These are phyloP conservation scores for Drosophila guanche DNA, from an alignment of 1,140 invertebrate genomes.

Conservation along the genomic window DNA sequence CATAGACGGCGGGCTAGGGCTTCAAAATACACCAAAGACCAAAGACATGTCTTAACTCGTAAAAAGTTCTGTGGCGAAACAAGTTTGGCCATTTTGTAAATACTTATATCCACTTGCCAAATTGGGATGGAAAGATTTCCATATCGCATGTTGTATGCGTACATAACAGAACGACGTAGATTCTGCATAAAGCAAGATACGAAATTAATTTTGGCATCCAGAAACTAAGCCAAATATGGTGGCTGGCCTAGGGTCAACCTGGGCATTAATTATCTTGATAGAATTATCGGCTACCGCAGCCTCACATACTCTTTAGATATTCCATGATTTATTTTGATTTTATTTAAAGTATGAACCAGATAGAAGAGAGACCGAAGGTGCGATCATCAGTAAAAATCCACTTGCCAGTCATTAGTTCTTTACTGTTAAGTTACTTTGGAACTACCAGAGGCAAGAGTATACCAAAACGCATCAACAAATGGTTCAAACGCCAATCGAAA, in stretches of 20 bases:
- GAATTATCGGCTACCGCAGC: too few relatives aligned
- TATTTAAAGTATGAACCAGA: too few relatives aligned
- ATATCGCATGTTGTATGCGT: background rate
- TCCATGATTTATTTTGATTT: too few relatives aligned
- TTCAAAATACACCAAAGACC: background rate
- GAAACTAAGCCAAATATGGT: background rate
- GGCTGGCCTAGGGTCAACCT: background rate
- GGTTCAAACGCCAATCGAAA: slow-evolving; percentile 19
- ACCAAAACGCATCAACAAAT: background rate
- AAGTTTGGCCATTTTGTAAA: slow-evolving; percentile 3
- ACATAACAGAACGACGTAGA: slow-evolving; percentile 11
- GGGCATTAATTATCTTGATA: background rate
- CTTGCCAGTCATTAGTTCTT: too few relatives aligned
- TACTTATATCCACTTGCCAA: slow-evolving; percentile 1
- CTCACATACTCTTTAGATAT: too few relatives aligned
- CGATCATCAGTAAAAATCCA: too few relatives aligned
- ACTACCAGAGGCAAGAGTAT: background rate
- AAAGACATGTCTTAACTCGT: background rate
- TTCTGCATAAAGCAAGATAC: slow-evolving; percentile 28
- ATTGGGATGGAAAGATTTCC: background rate
- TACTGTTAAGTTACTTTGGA: too few relatives aligned
- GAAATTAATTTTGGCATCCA: slow-evolving; percentile 29
- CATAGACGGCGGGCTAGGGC: slow-evolving; percentile 1
- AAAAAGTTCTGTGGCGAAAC: slow-evolving; percentile 22
- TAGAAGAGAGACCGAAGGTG: too few relatives aligned